Percentiles rank a stretch among this genome's conserved stretches.
Evolutionary conservation across 2,113 vertebrate species (phyloP).

Genomic region (Falco punctatus): DNA sequence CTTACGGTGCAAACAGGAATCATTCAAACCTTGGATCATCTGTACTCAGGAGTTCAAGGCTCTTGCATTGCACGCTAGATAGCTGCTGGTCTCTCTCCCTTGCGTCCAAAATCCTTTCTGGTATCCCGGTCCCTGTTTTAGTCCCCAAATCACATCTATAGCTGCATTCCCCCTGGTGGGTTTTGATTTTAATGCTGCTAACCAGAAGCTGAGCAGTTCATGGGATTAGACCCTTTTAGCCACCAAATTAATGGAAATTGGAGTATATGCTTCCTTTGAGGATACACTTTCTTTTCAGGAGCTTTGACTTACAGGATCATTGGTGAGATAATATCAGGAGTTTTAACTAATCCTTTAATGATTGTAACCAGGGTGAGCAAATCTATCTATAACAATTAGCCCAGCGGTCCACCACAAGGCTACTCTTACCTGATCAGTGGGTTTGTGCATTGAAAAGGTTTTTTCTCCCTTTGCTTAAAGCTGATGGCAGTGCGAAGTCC

Average conservation of each 20-base stretch:
- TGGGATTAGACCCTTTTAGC: background rate
- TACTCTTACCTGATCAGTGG: background rate
- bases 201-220: background rate
- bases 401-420: background rate
- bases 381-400: background rate
- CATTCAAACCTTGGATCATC: background rate
- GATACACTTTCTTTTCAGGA: background rate
- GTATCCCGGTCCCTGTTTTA: background rate
- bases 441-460: background rate
- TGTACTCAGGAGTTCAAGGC: background rate
- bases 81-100: background rate
- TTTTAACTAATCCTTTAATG: slow-evolving; percentile 18
- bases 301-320: background rate
- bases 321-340: background rate
- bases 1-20: slow-evolving; percentile 9
- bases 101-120: background rate
- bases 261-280: background rate
- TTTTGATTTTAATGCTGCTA: slow-evolving; percentile 17
- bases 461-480: background rate
- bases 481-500: background rate
- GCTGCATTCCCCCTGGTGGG: background rate
- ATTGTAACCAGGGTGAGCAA: background rate
- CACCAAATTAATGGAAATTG: background rate
- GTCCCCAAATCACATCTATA: background rate
- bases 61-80: background rate